Percentiles rank a stretch among this genome's conserved stretches.
These are phyloP conservation scores for Plecturocebus donacophilus DNA, from an alignment of 2,113 vertebrate species.

Conservation along the genomic window DNA sequence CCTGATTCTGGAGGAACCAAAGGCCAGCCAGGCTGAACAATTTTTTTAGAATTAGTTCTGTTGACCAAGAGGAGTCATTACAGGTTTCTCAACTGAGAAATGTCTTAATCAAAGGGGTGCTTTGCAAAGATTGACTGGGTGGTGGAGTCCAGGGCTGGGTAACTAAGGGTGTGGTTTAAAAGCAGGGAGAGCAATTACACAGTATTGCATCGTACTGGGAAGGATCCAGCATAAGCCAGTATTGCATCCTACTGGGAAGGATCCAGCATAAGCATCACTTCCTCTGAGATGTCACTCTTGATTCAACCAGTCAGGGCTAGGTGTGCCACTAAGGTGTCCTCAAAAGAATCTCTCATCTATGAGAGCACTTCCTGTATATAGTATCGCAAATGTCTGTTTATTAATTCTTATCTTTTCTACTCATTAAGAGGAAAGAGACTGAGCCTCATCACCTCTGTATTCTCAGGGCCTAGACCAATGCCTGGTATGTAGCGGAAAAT, in stretches of 20 bases:
- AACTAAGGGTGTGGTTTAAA: constrained; percentile 41
- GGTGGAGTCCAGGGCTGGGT: constrained; percentile 21
- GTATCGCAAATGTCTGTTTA: neutral
- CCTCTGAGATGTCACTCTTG: neutral
- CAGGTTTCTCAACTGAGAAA: constrained; percentile 48
- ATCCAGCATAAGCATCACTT: neutral
- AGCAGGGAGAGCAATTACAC: neutral
- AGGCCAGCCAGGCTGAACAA: neutral
- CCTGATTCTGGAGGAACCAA: neutral
- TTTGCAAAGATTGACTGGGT: constrained; percentile 30
- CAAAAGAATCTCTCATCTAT: neutral
- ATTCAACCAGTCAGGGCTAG: neutral
- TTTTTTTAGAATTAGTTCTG: neutral
- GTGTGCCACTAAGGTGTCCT: neutral
- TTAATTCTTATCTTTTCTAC: neutral
- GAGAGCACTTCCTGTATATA: neutral
- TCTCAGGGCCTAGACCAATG: neutral
- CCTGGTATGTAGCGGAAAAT: neutral
- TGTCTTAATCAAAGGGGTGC: constrained; percentile 5
- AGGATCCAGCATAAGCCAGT: neutral
- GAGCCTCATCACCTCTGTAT: neutral
- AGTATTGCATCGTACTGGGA: neutral
- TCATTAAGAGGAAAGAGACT: neutral
- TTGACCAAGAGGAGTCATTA: constrained; percentile 13
- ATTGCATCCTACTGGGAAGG: constrained; percentile 10